phyloP scores from a whole-genome alignment of 2,113 vertebrate genomes.

The Python bivittatus region DNA sequence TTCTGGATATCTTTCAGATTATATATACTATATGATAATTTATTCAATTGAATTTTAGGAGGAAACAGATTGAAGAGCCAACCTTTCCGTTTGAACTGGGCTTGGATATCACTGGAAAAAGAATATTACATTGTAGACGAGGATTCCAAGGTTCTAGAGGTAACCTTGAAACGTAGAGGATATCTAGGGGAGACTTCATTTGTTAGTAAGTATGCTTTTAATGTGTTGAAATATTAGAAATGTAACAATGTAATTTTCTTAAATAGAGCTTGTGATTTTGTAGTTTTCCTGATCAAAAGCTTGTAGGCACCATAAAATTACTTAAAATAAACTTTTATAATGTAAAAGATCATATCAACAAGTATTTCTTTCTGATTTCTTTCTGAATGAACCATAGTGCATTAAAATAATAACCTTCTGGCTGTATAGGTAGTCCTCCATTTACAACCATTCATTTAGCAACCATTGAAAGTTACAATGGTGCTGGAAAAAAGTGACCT shows the following conservation, averaged over 20 bases:
- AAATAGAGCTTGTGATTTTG: neutral
- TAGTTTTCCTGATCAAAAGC: neutral
- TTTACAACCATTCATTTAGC: too few relatives aligned
- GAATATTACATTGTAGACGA: conserved; percentile 82
- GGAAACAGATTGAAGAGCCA: conserved; percentile 81
- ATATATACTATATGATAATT: neutral
- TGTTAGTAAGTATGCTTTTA: conserved; percentile 77
- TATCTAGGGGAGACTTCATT: conserved; percentile 84
- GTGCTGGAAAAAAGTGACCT: too few relatives aligned
- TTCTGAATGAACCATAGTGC: neutral
- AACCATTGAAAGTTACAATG: too few relatives aligned
- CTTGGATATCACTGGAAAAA: conserved; percentile 87
- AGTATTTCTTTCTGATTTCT: neutral
- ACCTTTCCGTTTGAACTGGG: conserved; percentile 83
- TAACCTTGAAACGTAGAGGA: conserved; percentile 79
- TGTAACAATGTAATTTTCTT: neutral
- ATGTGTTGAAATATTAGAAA: neutral
- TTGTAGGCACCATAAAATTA: neutral
- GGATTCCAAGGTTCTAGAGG: conserved; percentile 80
- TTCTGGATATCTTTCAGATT: neutral
- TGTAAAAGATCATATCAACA: neutral
- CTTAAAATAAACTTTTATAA: neutral
- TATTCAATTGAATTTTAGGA: conserved; percentile 60
- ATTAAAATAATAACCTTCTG: neutral
- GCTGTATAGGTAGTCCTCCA: too few relatives aligned